These are phyloP conservation scores for Eupeodes latifasciatus DNA, from an alignment of 2,888 invertebrate genomes.

Conservation along the genomic window DNA sequence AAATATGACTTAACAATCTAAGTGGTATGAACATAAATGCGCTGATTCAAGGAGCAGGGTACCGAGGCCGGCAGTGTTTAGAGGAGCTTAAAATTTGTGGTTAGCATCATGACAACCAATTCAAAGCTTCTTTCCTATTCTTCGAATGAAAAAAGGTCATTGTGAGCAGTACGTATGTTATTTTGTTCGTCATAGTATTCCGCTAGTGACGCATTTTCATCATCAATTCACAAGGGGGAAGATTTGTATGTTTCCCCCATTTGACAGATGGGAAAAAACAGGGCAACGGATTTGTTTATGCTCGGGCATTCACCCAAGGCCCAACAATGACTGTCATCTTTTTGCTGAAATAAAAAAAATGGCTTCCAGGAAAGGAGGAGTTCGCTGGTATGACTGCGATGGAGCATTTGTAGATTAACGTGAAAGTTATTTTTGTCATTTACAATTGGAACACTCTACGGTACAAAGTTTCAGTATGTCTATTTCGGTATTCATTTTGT, in stretches of 20 bases:
- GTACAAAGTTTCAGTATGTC: background rate
- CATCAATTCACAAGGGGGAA: conserved; percentile 5
- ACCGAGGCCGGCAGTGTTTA: background rate
- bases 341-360: conserved; percentile 23
- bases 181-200: background rate
- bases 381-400: conserved; percentile 7
- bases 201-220: background rate
- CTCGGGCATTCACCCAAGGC: conserved; percentile 3
- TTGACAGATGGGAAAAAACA: background rate
- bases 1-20: conserved; percentile 63
- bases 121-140: too few species aligned
- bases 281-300: background rate
- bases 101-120: background rate
- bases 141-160: background rate
- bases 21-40: conserved; percentile 51
- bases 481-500: background rate
- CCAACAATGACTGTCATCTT: conserved; percentile 22
- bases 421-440: conserved; percentile 34
- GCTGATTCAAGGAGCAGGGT: background rate
- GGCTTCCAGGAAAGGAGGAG: background rate
- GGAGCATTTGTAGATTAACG: conserved; percentile 24
- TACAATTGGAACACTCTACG: conserved; percentile 25
- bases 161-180: background rate
- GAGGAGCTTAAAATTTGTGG: background rate
- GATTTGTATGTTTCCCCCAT: conserved; percentile 14